A percentile compares a stretch with the other conserved stretches of the same genome.
Evolutionary conservation across 2,888 invertebrate species (phyloP).

Genomic region (Diadromus collaris): DNA sequence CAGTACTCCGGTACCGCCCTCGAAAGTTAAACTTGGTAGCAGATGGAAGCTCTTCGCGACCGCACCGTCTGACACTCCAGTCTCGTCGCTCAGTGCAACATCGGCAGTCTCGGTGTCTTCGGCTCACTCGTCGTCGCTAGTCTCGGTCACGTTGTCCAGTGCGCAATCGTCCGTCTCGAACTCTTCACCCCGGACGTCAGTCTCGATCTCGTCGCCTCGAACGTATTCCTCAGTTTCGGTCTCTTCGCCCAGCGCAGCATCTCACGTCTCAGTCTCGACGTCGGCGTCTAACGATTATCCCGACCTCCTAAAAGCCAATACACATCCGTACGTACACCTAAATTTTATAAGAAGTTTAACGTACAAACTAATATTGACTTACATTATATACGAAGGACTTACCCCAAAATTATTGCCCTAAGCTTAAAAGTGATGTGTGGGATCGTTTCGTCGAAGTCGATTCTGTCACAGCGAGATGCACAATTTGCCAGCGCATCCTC

Average conservation of each 20-base stretch:
- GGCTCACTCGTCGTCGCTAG: too few species aligned
- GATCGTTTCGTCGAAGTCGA: background rate
- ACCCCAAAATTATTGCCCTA: background rate
- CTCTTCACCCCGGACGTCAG: background rate
- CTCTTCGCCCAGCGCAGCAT: background rate
- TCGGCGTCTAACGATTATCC: background rate
- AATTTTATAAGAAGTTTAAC: background rate
- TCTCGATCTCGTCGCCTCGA: background rate
- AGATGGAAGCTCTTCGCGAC: too few species aligned
- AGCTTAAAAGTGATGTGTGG: background rate
- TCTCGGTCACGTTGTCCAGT: too few species aligned
- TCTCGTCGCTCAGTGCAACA: too few species aligned
- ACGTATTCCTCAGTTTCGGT: background rate
- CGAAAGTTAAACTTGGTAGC: too few species aligned
- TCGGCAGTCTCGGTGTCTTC: too few species aligned
- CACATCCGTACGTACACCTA: conserved; percentile 24
- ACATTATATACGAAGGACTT: background rate
- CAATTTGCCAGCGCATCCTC: background rate
- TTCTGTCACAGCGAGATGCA: background rate
- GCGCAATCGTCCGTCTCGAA: background rate
- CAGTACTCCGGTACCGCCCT: too few species aligned
- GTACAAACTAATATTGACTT: background rate
- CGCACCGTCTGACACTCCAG: too few species aligned
- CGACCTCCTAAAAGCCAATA: background rate
- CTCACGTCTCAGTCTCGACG: background rate